Evolutionary conservation across 2,888 invertebrate species (phyloP), one percentile per base, ranked within the genome.

Genomic region (Rhopalosiphum nymphaeae): DNA sequence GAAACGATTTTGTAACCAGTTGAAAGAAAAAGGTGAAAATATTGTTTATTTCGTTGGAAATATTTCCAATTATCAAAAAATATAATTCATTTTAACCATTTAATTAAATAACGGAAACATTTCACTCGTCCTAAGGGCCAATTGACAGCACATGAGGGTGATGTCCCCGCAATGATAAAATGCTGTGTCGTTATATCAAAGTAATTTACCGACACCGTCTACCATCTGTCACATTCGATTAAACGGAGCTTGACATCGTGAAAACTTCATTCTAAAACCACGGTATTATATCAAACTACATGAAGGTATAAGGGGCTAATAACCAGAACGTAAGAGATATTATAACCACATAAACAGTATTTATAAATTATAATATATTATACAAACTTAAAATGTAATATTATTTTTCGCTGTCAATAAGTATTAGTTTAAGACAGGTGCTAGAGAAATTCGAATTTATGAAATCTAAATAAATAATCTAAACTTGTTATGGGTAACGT

Each of bases 211-310:
- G 61, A 87, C 67, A n/a, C 88, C 88, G 57, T 78, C 78, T 93
- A 93, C 93, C 84, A 93, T 56, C 93, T 93, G 89, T 93, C 84
- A 84, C 44, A 46, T 89, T 89, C 84, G 56, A 89, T 89, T 93
- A 92, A 61, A 42, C 36, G 2, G 36, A 86, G 29, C 36, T 49
- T 25, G 3, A 46, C 46, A 61, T 29, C 56, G 44, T 57, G 91
- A 46, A 26, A 56, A 85, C 29, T 57, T 57, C n/a, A 85, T 91
- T 91, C 49, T 42, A 29, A 85, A 85, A 86, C 53, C 42, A 36
- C 49, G 16, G 26, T 46, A 25, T 44, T 4, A 42, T 57, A 88
- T 42, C 57, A 13, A 57, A 49, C 53, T 88, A 25, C 36, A 56
- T 9, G 36, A 42, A 88, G 0, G 21, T 42, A 36, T n/a, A 29